Conservation (phyloP, 2,888 invertebrate species). For the Hofmannophila pseudospretella region DNA sequence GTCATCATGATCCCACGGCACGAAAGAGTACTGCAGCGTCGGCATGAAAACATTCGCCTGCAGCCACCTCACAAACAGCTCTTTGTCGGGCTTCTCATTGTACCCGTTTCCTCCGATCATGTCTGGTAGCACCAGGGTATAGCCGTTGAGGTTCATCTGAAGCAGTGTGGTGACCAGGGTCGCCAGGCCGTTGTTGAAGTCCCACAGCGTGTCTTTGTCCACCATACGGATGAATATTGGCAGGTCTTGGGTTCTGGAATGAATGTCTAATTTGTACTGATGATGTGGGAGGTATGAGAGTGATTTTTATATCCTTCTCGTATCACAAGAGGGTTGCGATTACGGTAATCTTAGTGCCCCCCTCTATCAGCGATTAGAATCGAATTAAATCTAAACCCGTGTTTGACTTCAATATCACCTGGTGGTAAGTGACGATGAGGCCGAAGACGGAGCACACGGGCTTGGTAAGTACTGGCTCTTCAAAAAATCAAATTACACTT, state of each 20-base stretch:
- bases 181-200: constrained; percentile 82
- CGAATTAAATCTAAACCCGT: too few species aligned
- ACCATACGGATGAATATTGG: constrained; percentile 87
- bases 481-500: too few species aligned
- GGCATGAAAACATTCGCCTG: constrained; percentile 90
- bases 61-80: constrained; percentile 86
- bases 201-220: constrained; percentile 86
- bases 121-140: constrained; percentile 85
- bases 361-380: too few species aligned
- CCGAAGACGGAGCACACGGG: too few species aligned
- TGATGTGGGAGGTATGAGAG: too few species aligned
- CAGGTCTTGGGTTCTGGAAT: constrained; percentile 80
- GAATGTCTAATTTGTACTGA: too few species aligned
- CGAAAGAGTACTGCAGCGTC: constrained; percentile 86
- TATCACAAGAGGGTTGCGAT: too few species aligned
- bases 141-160: constrained; percentile 80
- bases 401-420: too few species aligned
- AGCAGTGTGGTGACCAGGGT: constrained; percentile 85
- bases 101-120: constrained; percentile 87
- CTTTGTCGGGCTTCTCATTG: constrained; percentile 73
- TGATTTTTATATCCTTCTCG: too few species aligned
- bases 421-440: too few species aligned
- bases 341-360: too few species aligned
- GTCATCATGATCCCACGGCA: constrained; percentile 87
- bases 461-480: too few species aligned